Conservation (phyloP, 1,140 invertebrate species). For the Pygmarrhopalites habei region DNA sequence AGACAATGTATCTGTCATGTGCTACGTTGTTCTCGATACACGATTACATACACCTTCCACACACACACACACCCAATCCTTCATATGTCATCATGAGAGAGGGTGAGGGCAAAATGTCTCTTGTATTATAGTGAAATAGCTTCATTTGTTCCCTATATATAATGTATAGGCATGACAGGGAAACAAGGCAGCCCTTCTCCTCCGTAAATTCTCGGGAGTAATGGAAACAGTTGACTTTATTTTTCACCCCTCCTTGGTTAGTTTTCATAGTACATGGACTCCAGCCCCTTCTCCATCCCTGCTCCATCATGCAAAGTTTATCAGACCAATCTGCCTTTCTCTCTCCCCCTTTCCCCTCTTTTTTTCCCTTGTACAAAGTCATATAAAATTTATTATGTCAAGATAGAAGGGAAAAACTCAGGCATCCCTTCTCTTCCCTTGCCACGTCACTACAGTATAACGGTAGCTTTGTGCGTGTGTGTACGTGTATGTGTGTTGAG, state of each 20-base stretch:
- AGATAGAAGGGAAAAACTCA: conserved; percentile 10
- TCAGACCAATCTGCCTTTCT: conserved; percentile 37
- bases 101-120: too few relatives aligned
- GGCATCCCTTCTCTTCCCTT: too few relatives aligned
- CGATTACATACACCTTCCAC: too few relatives aligned
- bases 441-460: too few relatives aligned
- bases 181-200: too few relatives aligned
- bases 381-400: conserved; percentile 40
- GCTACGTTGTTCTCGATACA: background rate
- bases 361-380: conserved; percentile 27
- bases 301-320: conserved; percentile 39
- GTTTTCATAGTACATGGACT: background rate
- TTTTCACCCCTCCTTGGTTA: conserved; percentile 30
- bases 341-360: conserved; percentile 16
- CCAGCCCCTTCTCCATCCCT: background rate
- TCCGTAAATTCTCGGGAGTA: conserved; percentile 23
- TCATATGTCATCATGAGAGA: too few relatives aligned
- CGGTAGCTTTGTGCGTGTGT: too few relatives aligned
- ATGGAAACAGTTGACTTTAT: conserved; percentile 28
- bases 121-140: too few relatives aligned
- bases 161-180: too few relatives aligned
- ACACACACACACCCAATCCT: too few relatives aligned
- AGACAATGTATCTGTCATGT: conserved; percentile 11
- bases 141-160: conserved; percentile 1
- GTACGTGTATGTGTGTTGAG: too few relatives aligned